A percentile compares a stretch with the other conserved stretches of the same genome.
phyloP scores from a whole-genome alignment of 2,888 invertebrate genomes.

The Sialis lutaria region DNA sequence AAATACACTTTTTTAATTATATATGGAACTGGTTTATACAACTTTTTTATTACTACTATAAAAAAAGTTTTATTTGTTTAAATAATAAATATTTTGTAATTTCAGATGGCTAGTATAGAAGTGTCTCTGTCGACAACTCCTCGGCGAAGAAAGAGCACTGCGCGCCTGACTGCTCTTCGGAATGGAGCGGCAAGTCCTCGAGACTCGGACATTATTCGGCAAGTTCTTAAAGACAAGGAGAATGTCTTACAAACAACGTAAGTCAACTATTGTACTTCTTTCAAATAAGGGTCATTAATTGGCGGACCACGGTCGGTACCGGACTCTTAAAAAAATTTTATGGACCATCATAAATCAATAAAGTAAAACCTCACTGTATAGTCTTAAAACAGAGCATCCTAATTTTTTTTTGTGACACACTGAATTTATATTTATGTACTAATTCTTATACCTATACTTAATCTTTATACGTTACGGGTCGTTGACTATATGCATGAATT shows the following conservation, averaged over 20 bases:
- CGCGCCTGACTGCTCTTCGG: slow-evolving; percentile 10
- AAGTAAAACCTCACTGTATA: background rate
- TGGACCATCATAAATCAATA: background rate
- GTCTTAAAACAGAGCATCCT: too few relatives aligned
- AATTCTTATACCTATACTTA: too few relatives aligned
- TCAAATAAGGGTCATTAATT: background rate
- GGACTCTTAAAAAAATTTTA: too few relatives aligned
- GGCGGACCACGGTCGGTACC: too few relatives aligned
- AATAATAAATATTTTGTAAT: slow-evolving; percentile 4
- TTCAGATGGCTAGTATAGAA: slow-evolving; percentile 70
- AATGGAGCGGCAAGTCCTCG: slow-evolving; percentile 21
- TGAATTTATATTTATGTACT: too few relatives aligned
- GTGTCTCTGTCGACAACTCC: slow-evolving; percentile 55
- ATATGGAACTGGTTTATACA: too few relatives aligned
- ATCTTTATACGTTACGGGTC: too few relatives aligned
- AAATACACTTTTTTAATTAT: too few relatives aligned
- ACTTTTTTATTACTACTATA: too few relatives aligned
- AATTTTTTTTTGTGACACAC: too few relatives aligned
- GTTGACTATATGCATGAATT: too few relatives aligned
- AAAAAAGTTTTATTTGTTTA: too few relatives aligned
- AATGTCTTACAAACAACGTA: slow-evolving; percentile 59
- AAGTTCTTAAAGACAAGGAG: slow-evolving; percentile 62
- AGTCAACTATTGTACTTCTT: background rate
- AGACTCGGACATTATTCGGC: slow-evolving; percentile 50
- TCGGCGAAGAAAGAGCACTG: slow-evolving; percentile 32